A percentile compares a stretch with the other conserved stretches of the same genome.
Conservation (phyloP, 2,113 vertebrate species). For the Phyllostomus discolor region DNA sequence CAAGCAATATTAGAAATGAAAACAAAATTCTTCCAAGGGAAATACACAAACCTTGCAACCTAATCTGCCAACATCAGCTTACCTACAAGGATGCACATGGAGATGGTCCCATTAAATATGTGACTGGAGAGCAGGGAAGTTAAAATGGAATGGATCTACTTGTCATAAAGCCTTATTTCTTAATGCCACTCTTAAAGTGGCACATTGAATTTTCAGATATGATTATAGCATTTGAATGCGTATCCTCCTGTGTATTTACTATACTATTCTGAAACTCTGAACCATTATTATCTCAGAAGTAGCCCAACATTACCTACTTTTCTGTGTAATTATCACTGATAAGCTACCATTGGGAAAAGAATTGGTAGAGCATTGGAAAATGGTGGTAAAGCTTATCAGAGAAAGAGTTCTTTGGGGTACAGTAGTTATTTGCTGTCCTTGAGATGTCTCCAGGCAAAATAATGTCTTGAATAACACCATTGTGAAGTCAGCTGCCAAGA, state of each 20-base stretch:
- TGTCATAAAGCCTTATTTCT: background rate
- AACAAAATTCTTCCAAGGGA: background rate
- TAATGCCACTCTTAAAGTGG: background rate
- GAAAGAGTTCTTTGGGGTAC: background rate
- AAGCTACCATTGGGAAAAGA: background rate
- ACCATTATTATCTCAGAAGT: background rate
- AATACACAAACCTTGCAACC: background rate
- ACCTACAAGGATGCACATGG: background rate
- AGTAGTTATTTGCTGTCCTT: background rate
- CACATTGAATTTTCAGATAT: background rate
- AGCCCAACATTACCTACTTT: background rate
- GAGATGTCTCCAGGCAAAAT: background rate
- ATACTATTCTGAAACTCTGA: background rate
- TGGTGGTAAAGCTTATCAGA: background rate
- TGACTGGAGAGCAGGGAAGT: background rate
- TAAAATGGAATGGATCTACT: background rate
- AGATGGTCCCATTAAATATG: background rate
- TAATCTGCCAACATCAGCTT: background rate
- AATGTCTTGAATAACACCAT: background rate
- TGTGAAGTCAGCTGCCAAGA: background rate
- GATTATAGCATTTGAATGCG: background rate
- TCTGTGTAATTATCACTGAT: background rate
- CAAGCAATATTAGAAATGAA: background rate
- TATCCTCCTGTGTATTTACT: background rate
- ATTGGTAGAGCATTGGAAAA: background rate